Evolutionary conservation across 2,113 vertebrate genomes (phyloP).

Genomic region (Pipra filicauda): DNA sequence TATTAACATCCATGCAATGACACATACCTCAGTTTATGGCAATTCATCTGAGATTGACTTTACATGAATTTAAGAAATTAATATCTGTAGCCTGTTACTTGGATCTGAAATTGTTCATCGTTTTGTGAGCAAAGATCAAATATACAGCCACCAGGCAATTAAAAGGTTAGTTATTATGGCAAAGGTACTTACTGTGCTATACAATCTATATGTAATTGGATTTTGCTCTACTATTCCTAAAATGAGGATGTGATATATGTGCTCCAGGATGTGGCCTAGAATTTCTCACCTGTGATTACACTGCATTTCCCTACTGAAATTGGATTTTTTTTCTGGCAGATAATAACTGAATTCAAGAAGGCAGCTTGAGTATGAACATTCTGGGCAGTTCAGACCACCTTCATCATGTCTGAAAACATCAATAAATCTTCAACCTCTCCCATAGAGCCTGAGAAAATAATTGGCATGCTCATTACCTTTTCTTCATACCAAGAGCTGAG

Average conservation of each 20-base stretch:
- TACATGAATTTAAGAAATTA: neutral
- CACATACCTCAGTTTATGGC: neutral
- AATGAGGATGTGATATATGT: neutral
- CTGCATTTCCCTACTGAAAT: conserved; percentile 13
- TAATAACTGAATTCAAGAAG: neutral
- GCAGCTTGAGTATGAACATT: neutral
- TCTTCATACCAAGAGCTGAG: neutral
- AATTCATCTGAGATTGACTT: neutral
- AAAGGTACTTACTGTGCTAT: neutral
- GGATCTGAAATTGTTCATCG: neutral
- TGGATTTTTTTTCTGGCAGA: neutral
- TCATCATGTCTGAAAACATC: conserved; percentile 14
- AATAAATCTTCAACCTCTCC: neutral
- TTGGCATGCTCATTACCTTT: conserved; percentile 50
- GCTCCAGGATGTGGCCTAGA: neutral
- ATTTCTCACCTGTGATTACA: conserved; percentile 54
- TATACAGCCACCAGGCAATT: neutral
- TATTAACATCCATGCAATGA: neutral
- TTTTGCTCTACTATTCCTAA: neutral
- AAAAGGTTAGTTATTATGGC: neutral
- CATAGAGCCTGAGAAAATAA: conserved; percentile 27
- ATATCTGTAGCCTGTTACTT: neutral
- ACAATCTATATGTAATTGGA: conserved; percentile 14
- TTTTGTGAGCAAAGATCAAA: neutral
- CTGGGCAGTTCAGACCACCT: neutral